Conservation (phyloP, 2,888 invertebrate species). For the Pyrrhosoma nymphula region DNA sequence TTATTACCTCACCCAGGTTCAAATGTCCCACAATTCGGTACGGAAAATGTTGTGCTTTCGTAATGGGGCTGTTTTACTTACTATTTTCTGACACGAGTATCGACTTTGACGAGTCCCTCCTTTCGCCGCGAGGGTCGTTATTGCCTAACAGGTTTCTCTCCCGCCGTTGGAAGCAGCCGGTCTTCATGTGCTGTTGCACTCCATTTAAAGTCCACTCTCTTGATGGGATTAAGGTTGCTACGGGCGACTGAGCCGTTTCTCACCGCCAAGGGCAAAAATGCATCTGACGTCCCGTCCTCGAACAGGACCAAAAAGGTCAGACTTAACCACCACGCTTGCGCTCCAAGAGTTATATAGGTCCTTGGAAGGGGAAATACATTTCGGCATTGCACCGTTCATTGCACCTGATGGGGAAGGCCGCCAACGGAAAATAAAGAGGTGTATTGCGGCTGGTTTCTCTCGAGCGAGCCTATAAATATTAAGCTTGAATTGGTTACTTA, state of each 20-base stretch:
- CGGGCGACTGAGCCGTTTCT: neutral
- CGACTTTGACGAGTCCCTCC: neutral
- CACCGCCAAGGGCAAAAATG: neutral
- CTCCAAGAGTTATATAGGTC: neutral
- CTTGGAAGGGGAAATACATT: neutral
- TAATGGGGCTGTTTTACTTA: neutral
- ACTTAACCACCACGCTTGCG: neutral
- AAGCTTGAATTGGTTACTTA: neutral
- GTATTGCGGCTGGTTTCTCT: neutral
- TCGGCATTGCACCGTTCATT: neutral
- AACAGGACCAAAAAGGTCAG: neutral
- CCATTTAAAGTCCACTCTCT: neutral
- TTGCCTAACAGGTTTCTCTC: neutral
- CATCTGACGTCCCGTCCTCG: neutral
- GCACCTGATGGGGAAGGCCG: neutral
- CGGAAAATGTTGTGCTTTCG: neutral
- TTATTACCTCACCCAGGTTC: too few relatives aligned
- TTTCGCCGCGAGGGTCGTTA: neutral
- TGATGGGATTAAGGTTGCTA: neutral
- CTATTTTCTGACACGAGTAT: neutral
- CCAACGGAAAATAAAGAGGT: neutral
- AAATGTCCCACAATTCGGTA: too few relatives aligned
- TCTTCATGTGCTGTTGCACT: conserved; percentile 1
- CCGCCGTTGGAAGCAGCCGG: neutral
- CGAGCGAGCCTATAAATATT: neutral